Evolutionary conservation across 2,113 vertebrate genomes (phyloP).

Genomic region (Pelecanoides urinatrix): DNA sequence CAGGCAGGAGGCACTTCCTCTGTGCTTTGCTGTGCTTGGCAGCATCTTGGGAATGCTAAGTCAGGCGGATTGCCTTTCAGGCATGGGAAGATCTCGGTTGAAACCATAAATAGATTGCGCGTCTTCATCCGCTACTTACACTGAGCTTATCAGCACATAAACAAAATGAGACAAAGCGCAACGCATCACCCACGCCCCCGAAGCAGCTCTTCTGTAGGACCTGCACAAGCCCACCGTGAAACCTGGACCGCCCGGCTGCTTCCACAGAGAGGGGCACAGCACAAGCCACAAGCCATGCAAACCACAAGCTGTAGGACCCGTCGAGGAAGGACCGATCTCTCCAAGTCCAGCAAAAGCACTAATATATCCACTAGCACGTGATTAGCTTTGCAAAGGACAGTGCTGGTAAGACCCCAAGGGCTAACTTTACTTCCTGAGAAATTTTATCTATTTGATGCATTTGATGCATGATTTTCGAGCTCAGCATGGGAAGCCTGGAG

Average conservation of each 20-base stretch:
- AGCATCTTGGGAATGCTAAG: slow-evolving; percentile 24
- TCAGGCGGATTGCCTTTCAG: slow-evolving; percentile 41
- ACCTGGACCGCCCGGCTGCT: rapidly evolving
- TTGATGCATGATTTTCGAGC: too few species aligned
- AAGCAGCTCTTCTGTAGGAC: not conserved
- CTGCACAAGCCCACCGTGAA: rapidly evolving
- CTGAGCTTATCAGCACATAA: not conserved
- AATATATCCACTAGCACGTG: rapidly evolving
- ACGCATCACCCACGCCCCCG: not conserved
- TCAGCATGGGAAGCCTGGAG: not conserved
- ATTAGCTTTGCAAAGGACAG: not conserved
- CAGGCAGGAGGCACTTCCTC: slow-evolving; percentile 35
- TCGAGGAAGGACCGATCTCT: not conserved
- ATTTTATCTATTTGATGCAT: not conserved
- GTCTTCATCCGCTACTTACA: not conserved
- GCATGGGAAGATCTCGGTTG: slow-evolving; percentile 29
- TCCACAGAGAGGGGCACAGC: not conserved
- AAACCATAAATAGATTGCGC: slow-evolving; percentile 30
- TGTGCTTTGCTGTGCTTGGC: slow-evolving; percentile 45
- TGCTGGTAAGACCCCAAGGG: not conserved
- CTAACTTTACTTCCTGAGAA: not conserved
- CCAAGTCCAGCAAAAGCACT: not conserved
- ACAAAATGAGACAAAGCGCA: not conserved
- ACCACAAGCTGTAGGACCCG: not conserved
- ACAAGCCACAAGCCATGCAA: not conserved